phyloP scores from a whole-genome alignment of 2,113 vertebrate species.

The Pelecanus crispus region DNA sequence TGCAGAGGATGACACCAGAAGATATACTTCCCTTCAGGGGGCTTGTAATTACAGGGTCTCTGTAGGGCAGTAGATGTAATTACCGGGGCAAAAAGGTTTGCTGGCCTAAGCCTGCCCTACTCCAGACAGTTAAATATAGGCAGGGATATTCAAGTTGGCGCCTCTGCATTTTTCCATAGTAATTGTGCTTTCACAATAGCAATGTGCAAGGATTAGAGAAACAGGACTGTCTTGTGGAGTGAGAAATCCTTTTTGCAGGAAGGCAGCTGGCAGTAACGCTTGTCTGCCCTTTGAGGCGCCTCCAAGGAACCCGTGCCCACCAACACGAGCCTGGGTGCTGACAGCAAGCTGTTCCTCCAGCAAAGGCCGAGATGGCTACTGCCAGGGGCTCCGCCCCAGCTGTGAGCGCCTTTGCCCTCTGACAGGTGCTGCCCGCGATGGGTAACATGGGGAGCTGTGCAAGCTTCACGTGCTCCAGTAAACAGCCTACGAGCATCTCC shows the following conservation, averaged over 20 bases:
- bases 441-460: not conserved
- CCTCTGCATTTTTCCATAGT: not conserved
- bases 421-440: not conserved
- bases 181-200: not conserved
- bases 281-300: not conserved
- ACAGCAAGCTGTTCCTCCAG: not conserved
- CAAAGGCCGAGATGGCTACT: not conserved
- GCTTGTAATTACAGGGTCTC: not conserved
- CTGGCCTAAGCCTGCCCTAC: not conserved
- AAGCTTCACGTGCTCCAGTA: not conserved
- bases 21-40: not conserved
- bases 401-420: not conserved
- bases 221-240: not conserved
- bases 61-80: not conserved
- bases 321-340: not conserved
- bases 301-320: not conserved
- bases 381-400: not conserved
- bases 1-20: not conserved
- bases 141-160: not conserved
- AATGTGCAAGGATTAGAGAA: not conserved
- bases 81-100: not conserved
- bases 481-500: not conserved
- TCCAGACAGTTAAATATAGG: not conserved
- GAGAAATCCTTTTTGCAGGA: not conserved
- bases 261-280: not conserved